These are phyloP conservation scores for Orycteropus afer DNA, from an alignment of 2,113 vertebrate species.

Conservation along the genomic window DNA sequence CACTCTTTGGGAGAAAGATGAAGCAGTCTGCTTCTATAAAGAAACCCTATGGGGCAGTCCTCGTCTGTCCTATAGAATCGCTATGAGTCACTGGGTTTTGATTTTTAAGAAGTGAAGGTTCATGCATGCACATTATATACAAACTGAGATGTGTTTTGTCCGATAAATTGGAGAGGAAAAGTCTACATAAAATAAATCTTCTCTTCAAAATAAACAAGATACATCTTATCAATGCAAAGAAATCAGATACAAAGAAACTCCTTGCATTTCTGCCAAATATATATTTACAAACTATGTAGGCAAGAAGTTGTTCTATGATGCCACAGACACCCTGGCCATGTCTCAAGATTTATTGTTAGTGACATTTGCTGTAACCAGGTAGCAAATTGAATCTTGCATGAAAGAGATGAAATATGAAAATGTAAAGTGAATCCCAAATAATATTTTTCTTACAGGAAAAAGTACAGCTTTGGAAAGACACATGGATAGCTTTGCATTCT, in stretches of 20 bases:
- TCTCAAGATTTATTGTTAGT: constrained; percentile 47
- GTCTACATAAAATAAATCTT: constrained; percentile 28
- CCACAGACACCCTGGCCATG: background rate
- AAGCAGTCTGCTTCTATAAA: too few relatives aligned
- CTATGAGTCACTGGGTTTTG: too few relatives aligned
- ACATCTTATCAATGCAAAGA: constrained; percentile 44
- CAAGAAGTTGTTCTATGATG: background rate
- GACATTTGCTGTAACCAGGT: constrained; percentile 5
- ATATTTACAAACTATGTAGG: background rate
- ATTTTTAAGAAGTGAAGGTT: constrained; percentile 4
- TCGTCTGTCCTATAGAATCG: too few relatives aligned
- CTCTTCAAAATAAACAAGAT: constrained; percentile 51
- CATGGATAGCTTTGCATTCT: background rate
- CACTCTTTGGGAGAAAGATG: too few relatives aligned
- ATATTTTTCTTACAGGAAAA: constrained; percentile 44
- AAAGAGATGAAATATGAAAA: constrained; percentile 47
- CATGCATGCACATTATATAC: background rate
- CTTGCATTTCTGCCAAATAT: constrained; percentile 48
- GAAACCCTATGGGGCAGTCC: too few relatives aligned
- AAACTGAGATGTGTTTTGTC: constrained; percentile 40
- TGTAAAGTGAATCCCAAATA: background rate
- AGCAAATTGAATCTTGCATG: constrained; percentile 53
- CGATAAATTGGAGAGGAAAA: constrained; percentile 25
- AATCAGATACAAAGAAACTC: constrained; percentile 11
- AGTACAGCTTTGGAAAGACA: background rate